Percentiles rank a stretch among this genome's conserved stretches.
phyloP scores from a whole-genome alignment of 2,888 invertebrate species.

The Agrotis ipsilon region DNA sequence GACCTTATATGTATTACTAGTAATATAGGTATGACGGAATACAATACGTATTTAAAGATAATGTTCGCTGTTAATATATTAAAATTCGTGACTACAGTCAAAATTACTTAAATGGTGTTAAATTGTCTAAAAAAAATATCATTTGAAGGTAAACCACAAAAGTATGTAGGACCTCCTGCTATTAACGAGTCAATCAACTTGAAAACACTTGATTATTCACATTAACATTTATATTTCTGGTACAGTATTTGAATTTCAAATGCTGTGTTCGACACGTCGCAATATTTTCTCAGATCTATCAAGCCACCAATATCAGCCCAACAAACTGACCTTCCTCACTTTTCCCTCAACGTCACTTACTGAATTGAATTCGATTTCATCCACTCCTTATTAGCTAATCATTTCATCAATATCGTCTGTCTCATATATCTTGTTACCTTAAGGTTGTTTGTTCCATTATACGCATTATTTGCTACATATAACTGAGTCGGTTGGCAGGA shows the following conservation, averaged over 20 bases:
- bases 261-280: background rate
- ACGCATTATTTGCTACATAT: conserved; percentile 33
- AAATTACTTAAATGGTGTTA: conserved; percentile 13
- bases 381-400: background rate
- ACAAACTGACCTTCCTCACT: background rate
- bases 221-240: background rate
- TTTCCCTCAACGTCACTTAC: background rate
- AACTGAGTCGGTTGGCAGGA: conserved; percentile 40
- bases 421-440: conserved; percentile 17
- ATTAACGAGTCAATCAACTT: conserved; percentile 24
- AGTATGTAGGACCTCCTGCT: background rate
- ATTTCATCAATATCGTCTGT: conserved; percentile 10
- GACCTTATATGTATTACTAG: conserved; percentile 6
- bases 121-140: background rate
- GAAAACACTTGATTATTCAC: conserved; percentile 13
- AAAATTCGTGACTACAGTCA: conserved; percentile 1
- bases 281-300: background rate
- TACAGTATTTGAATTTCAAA: conserved; percentile 5
- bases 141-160: conserved; percentile 26
- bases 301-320: background rate
- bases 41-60: conserved; percentile 10
- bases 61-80: background rate
- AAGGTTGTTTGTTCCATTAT: conserved; percentile 38
- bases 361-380: conserved; percentile 1
- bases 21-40: background rate